A percentile compares a stretch with the other conserved stretches of the same genome.
phyloP scores from a whole-genome alignment of 1,140 invertebrate genomes.

The Micrasema longulum region DNA sequence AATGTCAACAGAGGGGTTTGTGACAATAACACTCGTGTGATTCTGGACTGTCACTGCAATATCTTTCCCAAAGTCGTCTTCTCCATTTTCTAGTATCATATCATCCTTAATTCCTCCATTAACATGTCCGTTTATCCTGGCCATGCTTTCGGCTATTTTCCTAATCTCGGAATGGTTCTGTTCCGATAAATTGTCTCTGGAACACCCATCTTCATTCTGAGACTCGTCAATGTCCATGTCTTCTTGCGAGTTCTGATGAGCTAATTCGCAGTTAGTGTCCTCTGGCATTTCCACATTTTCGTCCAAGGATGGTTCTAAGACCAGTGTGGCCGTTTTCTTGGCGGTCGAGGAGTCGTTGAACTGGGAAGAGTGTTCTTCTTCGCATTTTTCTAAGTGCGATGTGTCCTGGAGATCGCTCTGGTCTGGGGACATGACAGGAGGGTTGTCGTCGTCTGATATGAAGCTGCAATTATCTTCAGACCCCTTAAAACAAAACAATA shows the following conservation, averaged over 20 bases:
- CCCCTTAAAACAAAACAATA: conserved; percentile 59
- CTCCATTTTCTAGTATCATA: conserved; percentile 59
- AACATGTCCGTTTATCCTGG: conserved; percentile 56
- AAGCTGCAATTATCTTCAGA: conserved; percentile 72
- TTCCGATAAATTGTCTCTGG: conserved; percentile 35
- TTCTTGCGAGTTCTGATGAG: too few relatives aligned
- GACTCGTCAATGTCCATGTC: conserved; percentile 60
- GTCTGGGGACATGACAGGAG: conserved; percentile 65
- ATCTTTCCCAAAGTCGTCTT: conserved; percentile 60
- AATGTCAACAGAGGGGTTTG: conserved; percentile 75
- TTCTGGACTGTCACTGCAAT: conserved; percentile 51
- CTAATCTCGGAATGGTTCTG: conserved; percentile 59
- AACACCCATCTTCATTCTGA: conserved; percentile 63
- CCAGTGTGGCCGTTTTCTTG: conserved; percentile 6
- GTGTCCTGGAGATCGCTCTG: conserved; percentile 58
- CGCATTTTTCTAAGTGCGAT: conserved; percentile 42
- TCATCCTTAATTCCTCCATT: conserved; percentile 49
- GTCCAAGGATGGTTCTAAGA: conserved; percentile 56
- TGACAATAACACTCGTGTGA: conserved; percentile 73
- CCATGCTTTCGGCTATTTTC: conserved; percentile 64
- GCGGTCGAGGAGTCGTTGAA: conserved; percentile 27
- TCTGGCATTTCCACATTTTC: conserved; percentile 61
- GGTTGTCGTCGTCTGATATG: conserved; percentile 68
- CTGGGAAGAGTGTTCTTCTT: conserved; percentile 42
- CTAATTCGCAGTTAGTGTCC: too few relatives aligned